A percentile compares a stretch with the other conserved stretches of the same genome.
Evolutionary conservation across 2,888 invertebrate genomes (phyloP).

Genomic region (Eucera pruinosa): DNA sequence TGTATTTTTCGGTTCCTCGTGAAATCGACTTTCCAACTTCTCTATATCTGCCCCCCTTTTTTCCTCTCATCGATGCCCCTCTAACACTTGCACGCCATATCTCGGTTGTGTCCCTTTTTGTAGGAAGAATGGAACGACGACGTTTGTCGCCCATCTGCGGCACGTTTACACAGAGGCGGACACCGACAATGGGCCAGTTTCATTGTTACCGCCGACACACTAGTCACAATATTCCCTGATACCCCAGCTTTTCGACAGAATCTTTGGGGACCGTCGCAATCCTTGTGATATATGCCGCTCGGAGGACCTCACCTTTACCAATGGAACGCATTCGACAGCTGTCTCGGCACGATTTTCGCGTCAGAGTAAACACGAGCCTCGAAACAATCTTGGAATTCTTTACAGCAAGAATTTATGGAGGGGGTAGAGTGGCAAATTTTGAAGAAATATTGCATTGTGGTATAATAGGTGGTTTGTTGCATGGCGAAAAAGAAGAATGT

Average conservation of each 20-base stretch:
- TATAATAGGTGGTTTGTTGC: neutral
- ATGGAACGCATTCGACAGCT: slow-evolving; percentile 53
- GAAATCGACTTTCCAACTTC: slow-evolving; percentile 59
- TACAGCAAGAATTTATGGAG: slow-evolving; percentile 2
- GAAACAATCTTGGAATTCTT: neutral
- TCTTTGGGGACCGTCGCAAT: slow-evolving; percentile 65
- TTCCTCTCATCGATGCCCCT: neutral
- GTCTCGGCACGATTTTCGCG: slow-evolving; percentile 47
- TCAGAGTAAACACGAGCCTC: slow-evolving; percentile 15
- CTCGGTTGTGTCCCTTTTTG: slow-evolving; percentile 56
- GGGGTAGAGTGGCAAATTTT: neutral
- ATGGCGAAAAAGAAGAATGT: no score
- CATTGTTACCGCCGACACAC: slow-evolving; percentile 72
- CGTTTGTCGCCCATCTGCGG: slow-evolving; percentile 73
- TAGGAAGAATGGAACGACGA: slow-evolving; percentile 68
- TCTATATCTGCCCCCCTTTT: slow-evolving; percentile 39
- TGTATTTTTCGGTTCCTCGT: slow-evolving; percentile 22
- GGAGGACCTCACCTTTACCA: slow-evolving; percentile 30
- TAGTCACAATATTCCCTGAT: slow-evolving; percentile 76
- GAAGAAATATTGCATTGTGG: slow-evolving; percentile 18
- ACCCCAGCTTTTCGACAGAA: slow-evolving; percentile 69
- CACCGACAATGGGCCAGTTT: slow-evolving; percentile 66
- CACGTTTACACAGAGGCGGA: slow-evolving; percentile 70
- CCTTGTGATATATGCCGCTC: slow-evolving; percentile 70
- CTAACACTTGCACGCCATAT: no score